Percentiles rank a stretch among this genome's conserved stretches.
Evolutionary conservation across 2,797 vertebrate species (phyloP).

Genomic region (Onychomys leucogaster): DNA sequence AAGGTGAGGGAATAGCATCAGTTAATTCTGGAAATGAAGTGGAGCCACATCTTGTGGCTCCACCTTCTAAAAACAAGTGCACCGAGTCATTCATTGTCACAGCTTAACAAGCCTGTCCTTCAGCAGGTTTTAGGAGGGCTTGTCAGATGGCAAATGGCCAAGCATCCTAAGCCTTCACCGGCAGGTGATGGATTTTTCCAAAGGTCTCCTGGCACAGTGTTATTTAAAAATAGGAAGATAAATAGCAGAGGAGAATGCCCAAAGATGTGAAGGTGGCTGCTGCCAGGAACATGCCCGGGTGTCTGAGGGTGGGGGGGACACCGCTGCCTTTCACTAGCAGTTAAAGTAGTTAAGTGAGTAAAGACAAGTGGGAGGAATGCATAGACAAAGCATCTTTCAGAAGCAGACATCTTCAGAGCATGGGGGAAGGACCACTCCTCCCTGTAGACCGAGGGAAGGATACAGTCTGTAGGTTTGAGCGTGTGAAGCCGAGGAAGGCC

Average conservation of each 20-base stretch:
- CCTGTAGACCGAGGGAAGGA: not conserved
- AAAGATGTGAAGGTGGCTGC: not conserved
- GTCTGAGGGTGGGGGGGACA: not conserved
- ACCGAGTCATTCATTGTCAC: not conserved
- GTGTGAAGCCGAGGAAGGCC: not conserved
- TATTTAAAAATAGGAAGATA: conserved; percentile 70
- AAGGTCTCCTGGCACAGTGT: conserved; percentile 38
- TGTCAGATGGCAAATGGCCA: conserved; percentile 52
- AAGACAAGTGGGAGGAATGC: not conserved
- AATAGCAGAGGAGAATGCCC: not conserved
- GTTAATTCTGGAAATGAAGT: conserved; percentile 15
- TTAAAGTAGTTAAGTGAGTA: not conserved
- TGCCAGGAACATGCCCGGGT: not conserved
- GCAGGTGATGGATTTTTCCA: conserved; percentile 67
- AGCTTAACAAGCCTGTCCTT: conserved; percentile 18
- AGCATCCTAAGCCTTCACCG: conserved; percentile 10
- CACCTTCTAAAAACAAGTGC: conserved; percentile 24
- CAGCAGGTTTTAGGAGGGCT: conserved; percentile 36
- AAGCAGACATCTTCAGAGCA: not conserved
- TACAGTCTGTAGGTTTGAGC: not conserved
- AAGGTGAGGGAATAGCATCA: not conserved
- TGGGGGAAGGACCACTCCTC: not conserved
- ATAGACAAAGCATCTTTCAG: not conserved
- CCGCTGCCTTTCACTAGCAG: not conserved
- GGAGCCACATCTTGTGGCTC: not conserved